phyloP scores from a whole-genome alignment of 1,140 invertebrate genomes.

The Drosophila lacertosa region DNA sequence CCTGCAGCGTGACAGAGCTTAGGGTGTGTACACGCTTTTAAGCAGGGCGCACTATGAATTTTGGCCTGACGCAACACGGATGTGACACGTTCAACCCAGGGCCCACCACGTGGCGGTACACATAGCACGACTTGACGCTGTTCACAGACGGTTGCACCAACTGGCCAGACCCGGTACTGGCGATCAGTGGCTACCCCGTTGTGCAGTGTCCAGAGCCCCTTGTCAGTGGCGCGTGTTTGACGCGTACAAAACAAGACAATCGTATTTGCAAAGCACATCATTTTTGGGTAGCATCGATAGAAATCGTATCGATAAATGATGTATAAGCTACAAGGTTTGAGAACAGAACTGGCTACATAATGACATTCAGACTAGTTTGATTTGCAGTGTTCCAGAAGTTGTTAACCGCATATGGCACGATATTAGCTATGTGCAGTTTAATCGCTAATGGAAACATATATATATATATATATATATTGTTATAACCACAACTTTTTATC shows the following conservation, averaged over 20 bases:
- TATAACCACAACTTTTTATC: conserved; percentile 79
- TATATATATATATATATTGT: conserved; percentile 13
- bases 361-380: background rate
- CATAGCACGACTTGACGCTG: conserved; percentile 83
- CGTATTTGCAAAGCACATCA: background rate
- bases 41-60: conserved; percentile 84
- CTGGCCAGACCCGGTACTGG: conserved; percentile 83
- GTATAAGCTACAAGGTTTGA: background rate
- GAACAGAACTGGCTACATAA: conserved; percentile 2
- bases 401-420: conserved; percentile 59
- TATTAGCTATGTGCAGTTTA: conserved; percentile 47
- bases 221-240: conserved; percentile 31
- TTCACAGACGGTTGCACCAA: conserved; percentile 83
- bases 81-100: conserved; percentile 78
- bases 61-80: conserved; percentile 76
- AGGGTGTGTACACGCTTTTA: conserved; percentile 37
- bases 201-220: conserved; percentile 83
- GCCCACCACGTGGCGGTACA: conserved; percentile 83
- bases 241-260: conserved; percentile 25
- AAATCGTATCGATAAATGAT: background rate
- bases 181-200: conserved; percentile 84
- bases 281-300: no score
- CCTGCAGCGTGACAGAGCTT: conserved; percentile 68
- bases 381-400: conserved; percentile 61
- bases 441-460: conserved; percentile 55